Conservation (phyloP, 2,888 invertebrate genomes). For the Dryadula phaetusa region DNA sequence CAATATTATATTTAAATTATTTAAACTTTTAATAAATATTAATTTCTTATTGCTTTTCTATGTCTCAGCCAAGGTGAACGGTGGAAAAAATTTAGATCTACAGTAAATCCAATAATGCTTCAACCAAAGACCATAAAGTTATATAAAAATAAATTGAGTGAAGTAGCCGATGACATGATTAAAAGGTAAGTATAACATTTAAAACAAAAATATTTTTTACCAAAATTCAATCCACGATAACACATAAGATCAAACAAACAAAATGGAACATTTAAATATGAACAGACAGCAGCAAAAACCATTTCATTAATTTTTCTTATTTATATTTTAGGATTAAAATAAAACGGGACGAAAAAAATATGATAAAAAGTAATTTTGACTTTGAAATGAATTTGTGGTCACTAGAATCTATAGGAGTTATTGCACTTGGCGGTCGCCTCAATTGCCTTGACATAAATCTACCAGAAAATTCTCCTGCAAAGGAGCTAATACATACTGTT, state of each 20-base stretch:
- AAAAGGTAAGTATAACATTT: conserved; percentile 57
- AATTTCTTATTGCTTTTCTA: background rate
- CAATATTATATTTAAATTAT: background rate
- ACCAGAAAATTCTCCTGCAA: conserved; percentile 58
- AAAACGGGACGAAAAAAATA: conserved; percentile 76
- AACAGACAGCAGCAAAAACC: background rate
- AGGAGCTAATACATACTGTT: conserved; percentile 59
- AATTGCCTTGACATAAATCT: conserved; percentile 62
- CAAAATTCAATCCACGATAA: too few species aligned
- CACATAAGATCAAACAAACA: too few species aligned
- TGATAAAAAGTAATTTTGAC: conserved; percentile 81
- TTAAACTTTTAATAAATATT: background rate
- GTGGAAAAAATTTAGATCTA: conserved; percentile 90
- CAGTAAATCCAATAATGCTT: conserved; percentile 90
- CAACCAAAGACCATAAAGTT: conserved; percentile 88
- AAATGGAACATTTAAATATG: background rate
- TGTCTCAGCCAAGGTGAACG: conserved; percentile 88
- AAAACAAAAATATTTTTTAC: background rate
- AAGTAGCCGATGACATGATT: conserved; percentile 87
- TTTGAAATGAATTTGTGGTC: conserved; percentile 85
- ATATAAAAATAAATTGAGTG: conserved; percentile 86
- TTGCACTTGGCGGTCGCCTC: conserved; percentile 65
- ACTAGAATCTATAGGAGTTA: conserved; percentile 79
- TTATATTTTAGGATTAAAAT: conserved; percentile 73
- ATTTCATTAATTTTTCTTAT: background rate